These are phyloP conservation scores for Deroplatys truncata DNA, from an alignment of 2,888 invertebrate species.

Conservation along the genomic window DNA sequence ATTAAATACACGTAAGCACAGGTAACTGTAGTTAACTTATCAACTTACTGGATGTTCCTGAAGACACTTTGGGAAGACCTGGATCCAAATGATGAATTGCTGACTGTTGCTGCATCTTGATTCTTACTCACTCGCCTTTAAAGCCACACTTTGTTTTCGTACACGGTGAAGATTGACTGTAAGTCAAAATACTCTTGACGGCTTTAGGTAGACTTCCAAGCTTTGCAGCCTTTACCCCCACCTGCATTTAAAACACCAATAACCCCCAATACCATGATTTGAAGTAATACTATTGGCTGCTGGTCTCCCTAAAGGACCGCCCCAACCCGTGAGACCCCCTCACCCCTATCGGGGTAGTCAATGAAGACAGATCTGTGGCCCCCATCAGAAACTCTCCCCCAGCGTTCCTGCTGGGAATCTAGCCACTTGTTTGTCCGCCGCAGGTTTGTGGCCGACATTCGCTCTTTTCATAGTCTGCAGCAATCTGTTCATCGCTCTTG, in stretches of 20 bases:
- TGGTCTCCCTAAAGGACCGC: slow-evolving; percentile 6
- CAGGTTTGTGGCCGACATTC: background rate
- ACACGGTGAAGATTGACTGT: background rate
- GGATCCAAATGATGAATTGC: slow-evolving; percentile 22
- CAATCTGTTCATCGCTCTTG: background rate
- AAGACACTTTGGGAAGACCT: slow-evolving; percentile 21
- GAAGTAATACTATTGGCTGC: slow-evolving; percentile 10
- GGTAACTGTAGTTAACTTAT: no score
- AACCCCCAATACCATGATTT: background rate
- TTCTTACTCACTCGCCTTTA: background rate
- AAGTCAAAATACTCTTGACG: slow-evolving; percentile 1
- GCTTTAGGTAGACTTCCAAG: slow-evolving; percentile 4
- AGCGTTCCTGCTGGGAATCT: slow-evolving; percentile 23
- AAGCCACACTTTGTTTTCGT: background rate
- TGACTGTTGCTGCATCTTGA: slow-evolving; percentile 20
- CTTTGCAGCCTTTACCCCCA: background rate
- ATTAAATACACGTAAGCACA: no score
- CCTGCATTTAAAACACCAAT: background rate
- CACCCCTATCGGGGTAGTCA: slow-evolving; percentile 1
- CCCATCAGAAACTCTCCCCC: background rate
- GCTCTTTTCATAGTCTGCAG: background rate
- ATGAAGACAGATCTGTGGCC: slow-evolving; percentile 14
- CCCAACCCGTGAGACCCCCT: background rate
- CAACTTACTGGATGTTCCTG: slow-evolving; percentile 29
- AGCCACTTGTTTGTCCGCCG: slow-evolving; percentile 24